Conservation (phyloP, 2,797 vertebrate genomes). For the Lepilemur ruficaudatus region DNA sequence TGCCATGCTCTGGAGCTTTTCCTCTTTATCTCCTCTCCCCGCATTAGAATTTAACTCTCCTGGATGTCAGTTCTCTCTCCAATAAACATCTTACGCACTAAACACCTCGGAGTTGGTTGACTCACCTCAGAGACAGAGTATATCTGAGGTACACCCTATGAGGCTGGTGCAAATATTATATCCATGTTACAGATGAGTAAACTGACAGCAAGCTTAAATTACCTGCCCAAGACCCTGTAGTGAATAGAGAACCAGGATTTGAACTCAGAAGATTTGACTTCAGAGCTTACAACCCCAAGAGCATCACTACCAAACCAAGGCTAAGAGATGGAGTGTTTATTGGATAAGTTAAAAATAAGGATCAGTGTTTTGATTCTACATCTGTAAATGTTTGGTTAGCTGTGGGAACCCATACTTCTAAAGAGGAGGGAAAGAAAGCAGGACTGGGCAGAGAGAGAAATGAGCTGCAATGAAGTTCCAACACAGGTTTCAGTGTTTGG, state of each 20-base stretch:
- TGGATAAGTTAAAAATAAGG: not conserved
- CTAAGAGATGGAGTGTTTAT: not conserved
- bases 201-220: not conserved
- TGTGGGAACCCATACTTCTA: not conserved
- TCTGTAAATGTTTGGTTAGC: not conserved
- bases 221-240: not conserved
- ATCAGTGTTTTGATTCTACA: not conserved
- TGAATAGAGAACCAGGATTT: not conserved
- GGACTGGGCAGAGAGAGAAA: not conserved
- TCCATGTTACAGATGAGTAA: conserved; percentile 4
- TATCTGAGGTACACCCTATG: not conserved
- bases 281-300: not conserved
- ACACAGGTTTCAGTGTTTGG: not conserved
- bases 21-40: not conserved
- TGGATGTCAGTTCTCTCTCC: not conserved
- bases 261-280: not conserved
- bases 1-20: not conserved
- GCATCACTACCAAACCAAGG: not conserved
- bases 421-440: not conserved
- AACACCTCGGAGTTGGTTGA: not conserved
- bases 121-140: not conserved
- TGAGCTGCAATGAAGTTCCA: not conserved
- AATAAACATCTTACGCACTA: not conserved
- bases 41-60: not conserved
- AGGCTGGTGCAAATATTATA: not conserved